These are phyloP conservation scores for Silurus meridionalis DNA, from an alignment of 2,113 vertebrate genomes.

Conservation along the genomic window DNA sequence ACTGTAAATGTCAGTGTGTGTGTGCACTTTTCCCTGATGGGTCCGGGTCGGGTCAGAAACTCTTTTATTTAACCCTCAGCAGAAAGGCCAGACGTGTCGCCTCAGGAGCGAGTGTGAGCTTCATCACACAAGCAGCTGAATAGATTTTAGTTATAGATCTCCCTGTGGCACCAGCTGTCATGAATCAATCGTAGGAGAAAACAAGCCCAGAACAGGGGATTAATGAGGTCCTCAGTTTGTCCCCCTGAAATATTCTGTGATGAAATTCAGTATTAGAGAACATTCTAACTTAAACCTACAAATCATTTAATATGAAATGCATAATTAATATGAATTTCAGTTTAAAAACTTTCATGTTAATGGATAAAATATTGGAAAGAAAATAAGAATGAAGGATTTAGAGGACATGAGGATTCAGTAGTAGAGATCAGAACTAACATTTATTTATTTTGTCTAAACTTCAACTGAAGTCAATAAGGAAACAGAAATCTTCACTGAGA, in stretches of 20 bases:
- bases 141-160: neutral
- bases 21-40: slow-evolving; percentile 10
- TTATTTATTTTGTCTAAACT: neutral
- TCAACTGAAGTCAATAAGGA: neutral
- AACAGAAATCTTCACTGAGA: no score
- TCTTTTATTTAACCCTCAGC: neutral
- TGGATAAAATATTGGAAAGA: neutral
- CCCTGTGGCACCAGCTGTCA: neutral
- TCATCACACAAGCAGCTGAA: neutral
- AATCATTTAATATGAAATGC: neutral
- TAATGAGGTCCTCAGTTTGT: neutral
- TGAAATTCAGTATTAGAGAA: neutral
- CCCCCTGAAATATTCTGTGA: no score
- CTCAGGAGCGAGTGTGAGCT: neutral
- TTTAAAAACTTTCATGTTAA: no score
- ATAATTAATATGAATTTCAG: neutral
- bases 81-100: neutral
- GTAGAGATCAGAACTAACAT: neutral
- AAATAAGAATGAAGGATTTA: neutral
- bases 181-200: neutral
- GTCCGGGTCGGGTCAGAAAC: neutral
- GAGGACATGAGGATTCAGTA: neutral
- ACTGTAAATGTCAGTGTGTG: neutral
- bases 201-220: neutral
- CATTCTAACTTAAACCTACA: neutral